phyloP scores from a whole-genome alignment of 2,113 vertebrate genomes.

The Anguilla rostrata region DNA sequence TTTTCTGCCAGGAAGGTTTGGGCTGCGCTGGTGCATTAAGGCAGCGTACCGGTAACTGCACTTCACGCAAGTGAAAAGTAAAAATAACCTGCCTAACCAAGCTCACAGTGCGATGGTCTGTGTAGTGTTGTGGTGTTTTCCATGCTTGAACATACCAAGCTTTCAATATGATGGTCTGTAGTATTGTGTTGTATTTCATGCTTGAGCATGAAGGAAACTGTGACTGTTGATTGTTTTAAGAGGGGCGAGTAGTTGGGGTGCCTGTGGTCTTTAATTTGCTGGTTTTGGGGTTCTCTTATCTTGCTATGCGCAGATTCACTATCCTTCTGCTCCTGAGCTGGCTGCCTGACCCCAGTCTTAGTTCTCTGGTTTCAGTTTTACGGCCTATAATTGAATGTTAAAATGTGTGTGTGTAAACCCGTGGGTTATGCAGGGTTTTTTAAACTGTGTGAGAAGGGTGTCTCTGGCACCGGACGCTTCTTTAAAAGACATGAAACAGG shows the following conservation, averaged over 20 bases:
- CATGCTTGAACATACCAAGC: too few relatives aligned
- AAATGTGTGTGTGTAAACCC: background rate
- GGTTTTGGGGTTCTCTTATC: background rate
- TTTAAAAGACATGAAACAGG: background rate
- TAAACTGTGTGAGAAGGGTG: background rate
- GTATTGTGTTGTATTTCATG: background rate
- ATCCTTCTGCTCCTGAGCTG: background rate
- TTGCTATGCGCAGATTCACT: too few relatives aligned
- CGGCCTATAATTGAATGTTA: background rate
- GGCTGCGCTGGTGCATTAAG: background rate
- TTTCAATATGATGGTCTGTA: background rate
- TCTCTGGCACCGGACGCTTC: background rate
- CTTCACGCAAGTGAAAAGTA: background rate
- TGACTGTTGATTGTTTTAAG: background rate
- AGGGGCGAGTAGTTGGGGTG: background rate
- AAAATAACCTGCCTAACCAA: too few relatives aligned
- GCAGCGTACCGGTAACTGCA: background rate
- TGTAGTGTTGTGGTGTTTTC: too few relatives aligned
- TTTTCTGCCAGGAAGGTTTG: background rate
- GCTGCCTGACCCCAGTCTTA: background rate
- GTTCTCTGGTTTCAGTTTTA: background rate
- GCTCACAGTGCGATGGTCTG: too few relatives aligned
- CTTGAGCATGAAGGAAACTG: background rate
- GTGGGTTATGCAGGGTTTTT: background rate
- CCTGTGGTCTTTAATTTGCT: background rate